Evolutionary conservation across 2,113 vertebrate species (phyloP), one percentile per base, ranked within the genome.

Genomic region (Leptobrachium ailaonicum): DNA sequence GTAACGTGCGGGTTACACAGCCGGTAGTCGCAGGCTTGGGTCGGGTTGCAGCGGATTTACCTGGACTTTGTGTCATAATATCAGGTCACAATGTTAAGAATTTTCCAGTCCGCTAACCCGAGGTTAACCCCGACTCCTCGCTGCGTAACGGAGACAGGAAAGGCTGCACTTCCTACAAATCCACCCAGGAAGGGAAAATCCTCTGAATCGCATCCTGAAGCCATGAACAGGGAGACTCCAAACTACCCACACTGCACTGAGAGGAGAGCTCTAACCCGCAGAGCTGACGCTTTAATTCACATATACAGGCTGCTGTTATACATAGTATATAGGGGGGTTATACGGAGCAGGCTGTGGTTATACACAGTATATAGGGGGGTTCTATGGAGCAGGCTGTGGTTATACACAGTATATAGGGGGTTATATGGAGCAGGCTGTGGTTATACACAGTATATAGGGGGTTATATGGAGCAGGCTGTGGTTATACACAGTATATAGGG

Each of bases 141-240:
- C 2, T 58, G 56, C 56, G 47, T 10, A 20, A 14, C 20, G n/a
- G 13, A 72, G 50, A 72, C 70, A 72, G 70, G 70, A 72, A 72
- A 72, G 50, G 70, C 32, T 54, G 45, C 4, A 72, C 32, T 69
- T 53, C 50, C 50, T 72, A 50, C 70, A 20, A 20, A 50, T 44
- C 8, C 6, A 43, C 2, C 1, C n/a, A 72, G 70, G 70, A 72
- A 72, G 47, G 66, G 66, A 44, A 41, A 12, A 14, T 41, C 2
- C 41, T 43, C 42, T 11, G n/a, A 69, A 69, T 69, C 66, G 3
- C 66, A 69, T 69, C 41, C 66, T 44, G 66, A 6, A 44, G 14
- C 41, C 5, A 69, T 44, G n/a, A 13, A 44, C 66, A 69, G 41
- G 12, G 41, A 41, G 1, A 2, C 20, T 2, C 64, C 6, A 40